Evolutionary conservation across 2,113 vertebrate genomes (phyloP).

Genomic region (Callorhinus ursinus): DNA sequence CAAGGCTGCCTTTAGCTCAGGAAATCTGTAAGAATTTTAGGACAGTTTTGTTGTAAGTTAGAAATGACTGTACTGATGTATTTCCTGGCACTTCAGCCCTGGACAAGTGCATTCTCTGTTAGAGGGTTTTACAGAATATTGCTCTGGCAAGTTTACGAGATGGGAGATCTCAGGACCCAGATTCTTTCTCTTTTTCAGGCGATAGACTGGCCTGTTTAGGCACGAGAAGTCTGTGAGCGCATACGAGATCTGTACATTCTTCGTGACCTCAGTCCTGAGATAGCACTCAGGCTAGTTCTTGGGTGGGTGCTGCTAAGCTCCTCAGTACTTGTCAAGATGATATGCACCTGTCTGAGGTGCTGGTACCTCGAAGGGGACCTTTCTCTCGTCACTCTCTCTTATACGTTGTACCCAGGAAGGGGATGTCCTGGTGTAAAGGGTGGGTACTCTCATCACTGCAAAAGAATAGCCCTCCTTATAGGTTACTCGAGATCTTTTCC

Average conservation of each 20-base stretch:
- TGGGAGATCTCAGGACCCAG: background rate
- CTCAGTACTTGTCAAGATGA: accelerated
- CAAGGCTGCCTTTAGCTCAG: background rate
- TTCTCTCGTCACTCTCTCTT: background rate
- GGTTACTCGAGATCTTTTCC: background rate
- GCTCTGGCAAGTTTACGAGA: background rate
- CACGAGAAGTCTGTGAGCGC: background rate
- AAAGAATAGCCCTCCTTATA: background rate
- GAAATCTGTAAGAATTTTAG: background rate
- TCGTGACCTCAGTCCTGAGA: background rate
- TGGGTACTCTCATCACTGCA: background rate
- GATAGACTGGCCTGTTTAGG: background rate
- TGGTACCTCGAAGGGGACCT: background rate
- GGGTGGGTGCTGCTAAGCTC: background rate
- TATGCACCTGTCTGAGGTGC: accelerated
- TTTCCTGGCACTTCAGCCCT: background rate
- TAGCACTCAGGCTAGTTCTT: accelerated
- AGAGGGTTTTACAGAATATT: background rate
- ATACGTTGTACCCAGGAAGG: background rate
- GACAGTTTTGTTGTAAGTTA: background rate
- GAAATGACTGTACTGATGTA: background rate
- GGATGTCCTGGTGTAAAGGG: background rate
- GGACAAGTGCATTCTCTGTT: background rate
- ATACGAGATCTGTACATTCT: accelerated
- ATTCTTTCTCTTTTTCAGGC: background rate